A percentile compares a stretch with the other conserved stretches of the same genome.
Conservation (phyloP, 2,113 vertebrate species). For the Mixornis gularis region DNA sequence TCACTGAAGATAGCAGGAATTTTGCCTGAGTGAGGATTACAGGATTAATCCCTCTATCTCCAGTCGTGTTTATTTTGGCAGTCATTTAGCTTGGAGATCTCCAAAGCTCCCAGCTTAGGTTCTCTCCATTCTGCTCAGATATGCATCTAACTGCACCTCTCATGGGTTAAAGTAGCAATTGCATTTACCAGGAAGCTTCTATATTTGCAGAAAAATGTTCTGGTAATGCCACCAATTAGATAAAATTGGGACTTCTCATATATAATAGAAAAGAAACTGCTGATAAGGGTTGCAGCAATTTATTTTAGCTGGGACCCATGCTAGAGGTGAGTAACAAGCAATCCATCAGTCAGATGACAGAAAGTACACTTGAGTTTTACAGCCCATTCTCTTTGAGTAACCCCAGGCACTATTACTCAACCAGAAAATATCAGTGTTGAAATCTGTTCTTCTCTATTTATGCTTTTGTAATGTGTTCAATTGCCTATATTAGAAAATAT, state of each 20-base stretch:
- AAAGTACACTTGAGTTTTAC: slow-evolving; percentile 31
- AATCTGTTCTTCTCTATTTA: not conserved
- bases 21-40: slow-evolving; percentile 48
- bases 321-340: slow-evolving; percentile 11
- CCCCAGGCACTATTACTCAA: not conserved
- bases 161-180: not conserved
- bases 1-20: slow-evolving; percentile 26
- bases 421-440: slow-evolving; percentile 1
- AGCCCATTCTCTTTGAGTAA: not conserved
- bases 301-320: not conserved
- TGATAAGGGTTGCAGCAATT: slow-evolving; percentile 16
- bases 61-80: slow-evolving; percentile 42
- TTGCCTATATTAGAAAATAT: not conserved
- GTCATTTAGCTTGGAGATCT: not conserved
- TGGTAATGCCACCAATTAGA: slow-evolving; percentile 22
- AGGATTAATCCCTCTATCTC: slow-evolving; percentile 44
- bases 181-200: not conserved
- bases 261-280: not conserved
- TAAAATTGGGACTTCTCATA: not conserved
- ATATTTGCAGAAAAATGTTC: not conserved
- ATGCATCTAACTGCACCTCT: not conserved
- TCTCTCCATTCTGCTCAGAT: not conserved
- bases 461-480: not conserved
- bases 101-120: not conserved
- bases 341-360: not conserved